phyloP scores from a whole-genome alignment of 2,113 vertebrate species.

The Puma concolor region DNA sequence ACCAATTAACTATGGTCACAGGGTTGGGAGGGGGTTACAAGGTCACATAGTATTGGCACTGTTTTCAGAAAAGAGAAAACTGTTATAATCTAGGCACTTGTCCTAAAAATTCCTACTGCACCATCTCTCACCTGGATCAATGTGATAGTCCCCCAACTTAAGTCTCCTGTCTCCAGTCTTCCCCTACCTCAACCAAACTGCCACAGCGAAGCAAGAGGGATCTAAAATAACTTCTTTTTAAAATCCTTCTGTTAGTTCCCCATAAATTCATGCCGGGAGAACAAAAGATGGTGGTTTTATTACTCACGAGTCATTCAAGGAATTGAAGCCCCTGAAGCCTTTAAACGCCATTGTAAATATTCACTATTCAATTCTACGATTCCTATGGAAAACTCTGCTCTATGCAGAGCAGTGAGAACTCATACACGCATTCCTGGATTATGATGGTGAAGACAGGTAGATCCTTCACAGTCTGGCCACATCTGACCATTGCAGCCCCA shows the following conservation, averaged over 20 bases:
- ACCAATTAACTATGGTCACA: neutral
- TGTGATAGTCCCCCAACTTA: neutral
- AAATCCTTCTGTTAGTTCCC: neutral
- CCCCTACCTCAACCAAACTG: neutral
- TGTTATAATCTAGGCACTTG: neutral
- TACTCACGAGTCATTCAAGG: neutral
- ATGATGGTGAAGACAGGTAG: neutral
- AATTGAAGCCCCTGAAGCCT: neutral
- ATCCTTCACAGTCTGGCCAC: neutral
- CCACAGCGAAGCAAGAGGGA: neutral
- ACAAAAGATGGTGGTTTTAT: neutral
- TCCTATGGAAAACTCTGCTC: neutral
- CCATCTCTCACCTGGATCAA: neutral
- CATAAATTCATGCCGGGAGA: neutral
- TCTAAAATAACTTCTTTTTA: neutral
- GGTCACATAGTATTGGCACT: neutral
- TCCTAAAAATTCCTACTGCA: neutral
- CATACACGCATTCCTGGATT: neutral
- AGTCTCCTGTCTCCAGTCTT: neutral
- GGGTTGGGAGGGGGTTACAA: neutral
- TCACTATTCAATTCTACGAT: neutral
- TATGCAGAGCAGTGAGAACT: neutral
- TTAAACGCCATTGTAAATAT: neutral
- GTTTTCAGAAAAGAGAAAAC: neutral
- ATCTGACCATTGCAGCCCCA: neutral